Evolutionary conservation across 2,113 vertebrate genomes (phyloP).

Genomic region (Steatornis caripensis): DNA sequence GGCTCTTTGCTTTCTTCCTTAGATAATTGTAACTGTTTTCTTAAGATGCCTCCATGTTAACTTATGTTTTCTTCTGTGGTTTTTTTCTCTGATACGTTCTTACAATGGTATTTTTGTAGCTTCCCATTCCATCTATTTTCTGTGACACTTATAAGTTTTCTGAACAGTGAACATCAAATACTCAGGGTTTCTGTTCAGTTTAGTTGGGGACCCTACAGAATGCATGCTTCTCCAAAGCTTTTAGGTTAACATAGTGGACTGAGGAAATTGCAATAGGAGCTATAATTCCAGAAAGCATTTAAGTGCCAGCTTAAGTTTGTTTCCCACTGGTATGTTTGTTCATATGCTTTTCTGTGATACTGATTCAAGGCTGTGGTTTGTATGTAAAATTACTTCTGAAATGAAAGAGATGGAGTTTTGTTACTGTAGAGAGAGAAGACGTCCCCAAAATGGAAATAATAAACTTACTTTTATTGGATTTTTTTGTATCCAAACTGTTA

Average conservation of each 20-base stretch:
- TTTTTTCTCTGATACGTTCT: background rate
- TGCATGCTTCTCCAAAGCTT: background rate
- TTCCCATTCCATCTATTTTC: background rate
- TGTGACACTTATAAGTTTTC: background rate
- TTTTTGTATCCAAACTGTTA: background rate
- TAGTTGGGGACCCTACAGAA: background rate
- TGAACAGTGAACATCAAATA: background rate
- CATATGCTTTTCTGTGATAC: background rate
- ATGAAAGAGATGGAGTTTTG: background rate
- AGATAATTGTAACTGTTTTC: background rate
- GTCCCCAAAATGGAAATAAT: background rate
- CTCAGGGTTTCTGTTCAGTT: background rate
- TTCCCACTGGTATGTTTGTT: background rate
- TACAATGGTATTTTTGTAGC: background rate
- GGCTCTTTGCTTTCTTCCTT: background rate
- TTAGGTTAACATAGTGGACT: background rate
- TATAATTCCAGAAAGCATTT: background rate
- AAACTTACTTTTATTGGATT: background rate
- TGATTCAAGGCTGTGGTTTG: background rate
- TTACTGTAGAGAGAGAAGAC: background rate
- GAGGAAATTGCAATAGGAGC: background rate
- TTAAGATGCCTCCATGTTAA: background rate
- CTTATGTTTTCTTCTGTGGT: background rate
- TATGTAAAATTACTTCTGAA: background rate
- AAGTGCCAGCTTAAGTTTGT: background rate